Evolutionary conservation across 2,888 invertebrate genomes (phyloP).

Genomic region (Hipparchia semele): DNA sequence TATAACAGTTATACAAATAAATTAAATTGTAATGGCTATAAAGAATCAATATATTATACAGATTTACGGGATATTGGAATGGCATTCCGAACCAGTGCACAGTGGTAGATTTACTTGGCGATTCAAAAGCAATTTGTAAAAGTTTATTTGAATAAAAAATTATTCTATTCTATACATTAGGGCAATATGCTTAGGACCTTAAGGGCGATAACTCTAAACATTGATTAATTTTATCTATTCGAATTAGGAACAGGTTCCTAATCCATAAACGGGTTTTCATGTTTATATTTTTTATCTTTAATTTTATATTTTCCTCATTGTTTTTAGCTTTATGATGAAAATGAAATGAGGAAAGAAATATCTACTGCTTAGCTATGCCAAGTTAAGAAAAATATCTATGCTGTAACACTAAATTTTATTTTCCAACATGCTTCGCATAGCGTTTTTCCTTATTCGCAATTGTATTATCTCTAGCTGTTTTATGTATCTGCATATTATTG

Average conservation of each 20-base stretch:
- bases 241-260: background rate
- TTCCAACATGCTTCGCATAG: constrained; percentile 11
- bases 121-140: too few relatives aligned
- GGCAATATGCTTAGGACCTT: background rate
- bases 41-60: too few relatives aligned
- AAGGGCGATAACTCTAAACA: background rate
- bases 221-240: background rate
- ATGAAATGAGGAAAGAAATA: background rate
- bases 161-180: too few relatives aligned
- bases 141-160: too few relatives aligned
- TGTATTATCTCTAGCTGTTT: constrained; percentile 39
- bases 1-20: too few relatives aligned
- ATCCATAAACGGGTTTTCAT: background rate
- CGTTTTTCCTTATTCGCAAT: constrained; percentile 15
- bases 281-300: background rate
- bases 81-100: too few relatives aligned
- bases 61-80: too few relatives aligned
- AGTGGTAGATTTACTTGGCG: too few relatives aligned
- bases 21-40: too few relatives aligned
- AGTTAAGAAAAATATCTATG: background rate
- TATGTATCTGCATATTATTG: constrained; percentile 16
- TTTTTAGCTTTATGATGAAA: background rate
- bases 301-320: constrained; percentile 9
- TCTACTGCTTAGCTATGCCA: constrained; percentile 5
- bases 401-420: constrained; percentile 12